Evolutionary conservation across 2,888 invertebrate genomes (phyloP), one percentile per base, ranked within the genome.

Genomic region (Agriopis marginaria): DNA sequence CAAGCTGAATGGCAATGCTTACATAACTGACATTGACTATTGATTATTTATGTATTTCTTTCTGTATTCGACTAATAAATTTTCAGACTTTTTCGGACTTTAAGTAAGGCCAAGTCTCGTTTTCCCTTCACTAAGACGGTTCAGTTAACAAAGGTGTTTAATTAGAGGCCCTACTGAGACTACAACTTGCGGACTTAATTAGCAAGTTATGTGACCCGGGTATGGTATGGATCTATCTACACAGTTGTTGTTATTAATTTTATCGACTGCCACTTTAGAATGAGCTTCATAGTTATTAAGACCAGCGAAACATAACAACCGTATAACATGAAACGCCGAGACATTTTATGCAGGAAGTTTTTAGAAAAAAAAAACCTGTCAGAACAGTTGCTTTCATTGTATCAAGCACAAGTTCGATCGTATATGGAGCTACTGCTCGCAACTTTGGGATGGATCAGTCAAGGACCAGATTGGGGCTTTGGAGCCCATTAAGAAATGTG

Each of bases 131-230:
- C 67, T 62, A 61, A 6, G 49, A 51, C 39, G 54, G 7, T 44
- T 58, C 53, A 47, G 77, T 72, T 75, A 77, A 81, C 80, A 79
- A 78, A 84, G 83, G 82, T 83, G 84, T 80, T 82, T 84, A 83
- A 86, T 86, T 85, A 83, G 77, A 77, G 72, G 71, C 72, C 71
- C 53, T 77, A 73, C 74, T 55, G 54, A 55, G 66, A 44, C 62
- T 63, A 23, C 58, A 51, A 59, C 53, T 67, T 51, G 51, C 40
- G 59, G 53, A 54, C 45, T 58, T 68, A 58, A 68, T 68, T 68
- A 51, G 58, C 58, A 63, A 68, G 63, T 68, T 63, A 63, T 63
- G 63, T 63, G 67, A 58, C 58, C 63, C 67, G 11, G 50, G 44
- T 66, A 66, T 45, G 40, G 59, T 40, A 50, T 14, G 59, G 47